phyloP scores from a whole-genome alignment of 2,888 invertebrate genomes.

The Drosophila flavopinicola region DNA sequence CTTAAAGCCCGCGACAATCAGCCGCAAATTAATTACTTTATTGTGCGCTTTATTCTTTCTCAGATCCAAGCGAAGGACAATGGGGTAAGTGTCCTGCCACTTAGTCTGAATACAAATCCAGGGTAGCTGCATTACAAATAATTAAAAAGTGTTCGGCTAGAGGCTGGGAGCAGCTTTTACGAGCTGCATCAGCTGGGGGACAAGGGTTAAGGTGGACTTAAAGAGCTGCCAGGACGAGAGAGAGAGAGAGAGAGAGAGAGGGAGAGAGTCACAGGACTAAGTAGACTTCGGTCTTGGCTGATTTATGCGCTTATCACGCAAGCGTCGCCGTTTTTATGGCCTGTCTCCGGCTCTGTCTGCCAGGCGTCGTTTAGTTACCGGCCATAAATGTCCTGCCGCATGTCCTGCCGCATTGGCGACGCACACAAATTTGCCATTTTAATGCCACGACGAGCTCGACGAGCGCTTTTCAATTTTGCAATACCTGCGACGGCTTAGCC shows the following conservation, averaged over 20 bases:
- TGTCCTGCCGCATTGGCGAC: constrained; percentile 61
- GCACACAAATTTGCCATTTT: constrained; percentile 79
- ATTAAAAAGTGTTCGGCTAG: constrained; percentile 43
- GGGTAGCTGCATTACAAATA: constrained; percentile 41
- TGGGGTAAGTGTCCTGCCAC: neutral
- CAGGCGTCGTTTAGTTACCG: constrained; percentile 65
- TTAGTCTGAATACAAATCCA: constrained; percentile 4
- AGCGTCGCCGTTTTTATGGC: constrained; percentile 73
- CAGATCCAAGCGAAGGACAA: constrained; percentile 19
- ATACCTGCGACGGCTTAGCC: constrained; percentile 66
- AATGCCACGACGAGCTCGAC: constrained; percentile 56
- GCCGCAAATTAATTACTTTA: constrained; percentile 52
- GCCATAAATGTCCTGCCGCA: constrained; percentile 71
- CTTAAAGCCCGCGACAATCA: constrained; percentile 41
- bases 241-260: neutral
- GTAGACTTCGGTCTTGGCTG: constrained; percentile 44
- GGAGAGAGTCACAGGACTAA: constrained; percentile 5
- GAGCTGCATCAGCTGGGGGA: constrained; percentile 7
- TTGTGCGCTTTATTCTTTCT: constrained; percentile 9
- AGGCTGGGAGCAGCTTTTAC: no score
- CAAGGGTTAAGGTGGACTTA: constrained; percentile 38
- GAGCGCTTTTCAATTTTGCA: constrained; percentile 73
- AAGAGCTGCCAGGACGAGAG: constrained; percentile 12
- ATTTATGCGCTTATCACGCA: constrained; percentile 77
- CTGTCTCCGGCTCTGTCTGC: constrained; percentile 59